A percentile compares a stretch with the other conserved stretches of the same genome.
phyloP scores from a whole-genome alignment of 2,888 invertebrate genomes.

The Torymus auratus region DNA sequence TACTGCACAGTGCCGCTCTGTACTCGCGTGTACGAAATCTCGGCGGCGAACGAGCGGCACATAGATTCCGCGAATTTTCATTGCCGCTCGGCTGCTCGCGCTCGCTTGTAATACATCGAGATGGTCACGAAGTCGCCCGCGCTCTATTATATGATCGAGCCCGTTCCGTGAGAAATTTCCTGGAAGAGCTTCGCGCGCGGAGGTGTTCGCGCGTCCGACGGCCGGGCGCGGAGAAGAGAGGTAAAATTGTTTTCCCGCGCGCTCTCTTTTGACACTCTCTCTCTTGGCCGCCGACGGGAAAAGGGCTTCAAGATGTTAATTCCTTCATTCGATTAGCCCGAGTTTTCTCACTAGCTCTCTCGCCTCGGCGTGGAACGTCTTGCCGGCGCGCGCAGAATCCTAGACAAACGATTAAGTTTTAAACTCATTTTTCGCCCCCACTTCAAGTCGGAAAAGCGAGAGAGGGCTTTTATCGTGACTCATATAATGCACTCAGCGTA shows the following conservation, averaged over 20 bases:
- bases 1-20: background rate
- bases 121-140: conserved; percentile 44
- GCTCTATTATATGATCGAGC: conserved; percentile 47
- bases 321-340: conserved; percentile 60
- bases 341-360: background rate
- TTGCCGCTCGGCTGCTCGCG: conserved; percentile 17
- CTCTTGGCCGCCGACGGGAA: conserved; percentile 10
- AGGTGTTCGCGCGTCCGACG: conserved; percentile 21
- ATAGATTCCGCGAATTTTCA: conserved; percentile 55
- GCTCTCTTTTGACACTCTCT: conserved; percentile 31
- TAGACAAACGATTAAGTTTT: conserved; percentile 35
- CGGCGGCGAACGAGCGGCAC: background rate
- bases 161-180: conserved; percentile 52
- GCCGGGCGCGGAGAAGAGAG: conserved; percentile 21
- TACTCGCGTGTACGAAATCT: conserved; percentile 29
- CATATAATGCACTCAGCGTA: conserved; percentile 19
- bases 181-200: conserved; percentile 1
- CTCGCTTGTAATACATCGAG: conserved; percentile 46
- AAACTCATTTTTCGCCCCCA: conserved; percentile 12
- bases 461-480: conserved; percentile 21
- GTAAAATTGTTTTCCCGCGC: conserved; percentile 51
- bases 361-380: conserved; percentile 2
- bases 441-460: background rate
- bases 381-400: background rate
- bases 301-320: conserved; percentile 60